Base-by-base conservation (phyloP, 1,140 invertebrate species). In the Littorina saxatilis region DNA sequence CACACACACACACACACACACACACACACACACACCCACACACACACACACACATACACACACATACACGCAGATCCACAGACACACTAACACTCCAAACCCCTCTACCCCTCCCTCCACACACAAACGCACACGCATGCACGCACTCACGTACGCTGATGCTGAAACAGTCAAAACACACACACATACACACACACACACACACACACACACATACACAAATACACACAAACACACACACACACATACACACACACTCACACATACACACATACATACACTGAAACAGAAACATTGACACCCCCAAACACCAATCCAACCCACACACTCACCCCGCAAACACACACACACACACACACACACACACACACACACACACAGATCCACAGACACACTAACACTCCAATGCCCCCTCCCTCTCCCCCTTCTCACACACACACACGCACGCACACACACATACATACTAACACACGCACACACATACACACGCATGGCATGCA, bases 141-240 rank as follows among this genome's bases (percentile, higher is more conserved):
- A 29, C 58, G 35, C 32, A 17, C 32, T 4, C 63, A 39, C 27
- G n/a, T 5, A 39, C 32, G 35, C 32, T 13, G 7, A 32, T 32
- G 23, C 32, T 7, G 4, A 68, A 4, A 68, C 63, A 68, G 27
- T 7, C 63, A n/a, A 68, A 27, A 23, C 63, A 37, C 63, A 23
- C 32, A 68, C 32, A 37, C 63, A 68, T n/a, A 68, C 63, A 68
- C 63, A 68, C 63, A 68, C 63, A 68, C 63, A 68, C 7, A 32
- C 68, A 63, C 61, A 63, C n/a, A 11, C 68, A 72, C 37, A 72
- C 68, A 40, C 15, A 39, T 39, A 72, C 29, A 37, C 29, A 27
- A 27, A 7, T 17, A 47, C 61, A 63, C n/a, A 11, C 68, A 72
- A 17, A 72, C 68, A 40, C 15, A 39, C 68, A 72, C 29, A 37